phyloP scores from a whole-genome alignment of 2,113 vertebrate species.

The Corythaixoides concolor region DNA sequence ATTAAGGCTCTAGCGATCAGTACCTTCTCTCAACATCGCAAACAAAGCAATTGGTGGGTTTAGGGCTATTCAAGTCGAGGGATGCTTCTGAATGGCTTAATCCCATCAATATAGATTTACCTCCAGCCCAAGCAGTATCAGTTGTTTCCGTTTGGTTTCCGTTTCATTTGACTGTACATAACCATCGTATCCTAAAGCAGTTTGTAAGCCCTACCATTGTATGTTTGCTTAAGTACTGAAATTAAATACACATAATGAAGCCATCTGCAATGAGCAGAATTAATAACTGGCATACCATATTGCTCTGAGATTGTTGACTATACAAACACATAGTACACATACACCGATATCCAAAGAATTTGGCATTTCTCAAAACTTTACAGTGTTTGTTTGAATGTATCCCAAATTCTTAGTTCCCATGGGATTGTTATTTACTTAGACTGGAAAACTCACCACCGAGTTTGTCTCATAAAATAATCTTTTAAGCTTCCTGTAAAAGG shows the following conservation, averaged over 20 bases:
- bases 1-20: constrained; percentile 67
- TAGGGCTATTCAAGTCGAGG: constrained; percentile 1
- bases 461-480: constrained; percentile 11
- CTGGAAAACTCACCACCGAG: constrained; percentile 34
- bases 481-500: not conserved
- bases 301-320: constrained; percentile 66
- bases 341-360: not conserved
- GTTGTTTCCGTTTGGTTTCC: constrained; percentile 19
- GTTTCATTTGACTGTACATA: constrained; percentile 46
- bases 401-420: constrained; percentile 43
- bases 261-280: constrained; percentile 67
- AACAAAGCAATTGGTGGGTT: constrained; percentile 38
- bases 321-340: constrained; percentile 37
- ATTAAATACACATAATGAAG: constrained; percentile 70
- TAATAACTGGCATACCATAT: constrained; percentile 71
- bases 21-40: constrained; percentile 13
- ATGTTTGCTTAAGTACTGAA: constrained; percentile 65
- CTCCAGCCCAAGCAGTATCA: constrained; percentile 31
- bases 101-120: constrained; percentile 49
- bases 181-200: constrained; percentile 13
- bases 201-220: constrained; percentile 47
- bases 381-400: constrained; percentile 45
- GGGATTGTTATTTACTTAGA: constrained; percentile 28
- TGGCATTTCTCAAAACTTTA: constrained; percentile 40
- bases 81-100: constrained; percentile 31